Evolutionary conservation across 2,797 vertebrate genomes (phyloP).

Genomic region (Phataginus tetradactyla): DNA sequence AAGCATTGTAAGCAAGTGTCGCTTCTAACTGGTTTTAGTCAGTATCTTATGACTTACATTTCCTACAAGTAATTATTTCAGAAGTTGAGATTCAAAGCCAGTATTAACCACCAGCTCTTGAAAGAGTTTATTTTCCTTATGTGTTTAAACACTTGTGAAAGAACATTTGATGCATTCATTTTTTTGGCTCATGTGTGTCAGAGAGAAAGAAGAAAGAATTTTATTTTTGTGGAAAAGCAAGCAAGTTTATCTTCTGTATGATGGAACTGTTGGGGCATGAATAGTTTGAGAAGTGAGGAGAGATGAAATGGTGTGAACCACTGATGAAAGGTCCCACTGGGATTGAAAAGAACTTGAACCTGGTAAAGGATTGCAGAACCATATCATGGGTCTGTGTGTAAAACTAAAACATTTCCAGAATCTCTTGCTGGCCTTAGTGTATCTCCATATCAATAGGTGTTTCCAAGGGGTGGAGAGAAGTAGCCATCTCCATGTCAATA

Average conservation of each 20-base stretch:
- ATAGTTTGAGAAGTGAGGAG: not conserved
- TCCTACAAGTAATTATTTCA: not conserved
- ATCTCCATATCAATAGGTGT: too few relatives aligned
- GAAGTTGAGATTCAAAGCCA: not conserved
- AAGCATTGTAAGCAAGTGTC: not conserved
- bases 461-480: too few relatives aligned
- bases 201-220: not conserved
- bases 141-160: slow-evolving; percentile 12
- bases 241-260: not conserved
- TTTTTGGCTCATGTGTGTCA: not conserved
- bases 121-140: slow-evolving; percentile 31
- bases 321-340: not conserved
- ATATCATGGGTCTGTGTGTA: not conserved
- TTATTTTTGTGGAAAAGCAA: slow-evolving; percentile 3
- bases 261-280: not conserved
- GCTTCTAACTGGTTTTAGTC: not conserved
- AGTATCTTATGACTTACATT: not conserved
- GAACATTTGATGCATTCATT: not conserved
- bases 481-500: too few relatives aligned
- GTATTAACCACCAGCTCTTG: not conserved
- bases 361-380: not conserved
- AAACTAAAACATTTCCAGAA: too few relatives aligned
- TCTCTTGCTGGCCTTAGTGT: too few relatives aligned
- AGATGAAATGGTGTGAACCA: not conserved
- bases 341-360: not conserved